Conservation (phyloP, 2,797 vertebrate genomes). For the Thunnus albacares region DNA sequence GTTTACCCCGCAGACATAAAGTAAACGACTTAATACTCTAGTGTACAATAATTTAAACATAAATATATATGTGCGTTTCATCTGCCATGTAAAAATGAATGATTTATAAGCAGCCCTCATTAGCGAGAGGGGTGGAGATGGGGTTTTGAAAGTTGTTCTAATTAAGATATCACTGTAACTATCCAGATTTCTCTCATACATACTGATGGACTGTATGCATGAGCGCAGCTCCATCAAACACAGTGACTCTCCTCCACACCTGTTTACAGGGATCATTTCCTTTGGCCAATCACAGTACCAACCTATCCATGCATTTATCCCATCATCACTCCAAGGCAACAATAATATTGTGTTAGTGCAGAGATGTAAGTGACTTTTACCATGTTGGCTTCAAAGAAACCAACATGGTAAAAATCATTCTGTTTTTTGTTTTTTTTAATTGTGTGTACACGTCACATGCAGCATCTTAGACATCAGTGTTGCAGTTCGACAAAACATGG, state of each 20-base stretch:
- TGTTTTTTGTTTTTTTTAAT: background rate
- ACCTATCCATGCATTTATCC: background rate
- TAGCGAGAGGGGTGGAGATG: slow-evolving; percentile 23
- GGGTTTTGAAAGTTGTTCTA: slow-evolving; percentile 39
- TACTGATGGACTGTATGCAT: slow-evolving; percentile 16
- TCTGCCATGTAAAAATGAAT: slow-evolving; percentile 48
- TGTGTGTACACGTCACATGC: background rate
- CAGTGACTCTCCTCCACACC: slow-evolving; percentile 18
- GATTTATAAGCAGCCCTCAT: slow-evolving; percentile 57
- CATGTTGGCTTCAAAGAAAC: background rate
- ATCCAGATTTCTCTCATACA: slow-evolving; percentile 25
- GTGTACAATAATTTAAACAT: slow-evolving; percentile 44
- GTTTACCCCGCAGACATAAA: slow-evolving; percentile 53
- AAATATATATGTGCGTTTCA: slow-evolving; percentile 25
- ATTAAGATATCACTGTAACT: slow-evolving; percentile 57
- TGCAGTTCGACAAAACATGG: background rate
- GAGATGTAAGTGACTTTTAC: background rate
- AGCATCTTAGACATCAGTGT: background rate
- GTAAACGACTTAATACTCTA: slow-evolving; percentile 6
- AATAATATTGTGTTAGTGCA: background rate
- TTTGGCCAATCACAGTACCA: background rate
- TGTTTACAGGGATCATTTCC: slow-evolving; percentile 2
- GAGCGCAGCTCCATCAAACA: slow-evolving; percentile 5
- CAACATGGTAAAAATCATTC: background rate
- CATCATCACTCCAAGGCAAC: background rate